Conservation (phyloP, 2,113 vertebrate genomes). For the Chascanopsetta lugubris region DNA sequence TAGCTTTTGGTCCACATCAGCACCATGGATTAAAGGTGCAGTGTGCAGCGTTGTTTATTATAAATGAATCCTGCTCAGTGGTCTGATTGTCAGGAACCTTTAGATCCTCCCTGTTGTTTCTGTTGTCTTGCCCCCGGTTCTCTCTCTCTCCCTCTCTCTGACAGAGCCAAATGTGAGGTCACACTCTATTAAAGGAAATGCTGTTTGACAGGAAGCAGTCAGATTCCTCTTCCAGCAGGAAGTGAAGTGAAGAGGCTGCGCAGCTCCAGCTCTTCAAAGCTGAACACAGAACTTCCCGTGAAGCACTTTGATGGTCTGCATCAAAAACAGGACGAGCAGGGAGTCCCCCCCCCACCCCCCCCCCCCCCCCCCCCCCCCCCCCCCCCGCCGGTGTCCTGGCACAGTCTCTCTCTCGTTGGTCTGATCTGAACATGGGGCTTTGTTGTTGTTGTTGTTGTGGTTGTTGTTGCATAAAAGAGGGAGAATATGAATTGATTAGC, state of each 20-base stretch:
- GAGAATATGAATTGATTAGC: constrained; percentile 27
- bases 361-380: no score
- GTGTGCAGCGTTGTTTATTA: no score
- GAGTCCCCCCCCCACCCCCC: no score
- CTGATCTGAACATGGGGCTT: constrained; percentile 30
- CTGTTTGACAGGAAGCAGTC: constrained; percentile 69
- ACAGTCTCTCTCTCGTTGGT: constrained; percentile 27
- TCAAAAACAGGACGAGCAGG: constrained; percentile 57
- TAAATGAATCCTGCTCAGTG: no score
- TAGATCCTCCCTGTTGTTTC: not conserved
- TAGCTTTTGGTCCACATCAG: no score
- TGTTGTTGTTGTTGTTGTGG: no score
- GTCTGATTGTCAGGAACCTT: not conserved
- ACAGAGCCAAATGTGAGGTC: constrained; percentile 66
- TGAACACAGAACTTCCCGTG: constrained; percentile 62
- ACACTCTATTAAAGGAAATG: constrained; percentile 70
- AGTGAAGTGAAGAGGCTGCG: constrained; percentile 55
- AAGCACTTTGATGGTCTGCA: constrained; percentile 63
- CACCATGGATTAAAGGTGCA: no score
- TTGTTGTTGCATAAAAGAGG: constrained; percentile 37
- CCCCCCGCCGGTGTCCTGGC: constrained; percentile 21
- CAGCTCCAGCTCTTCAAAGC: constrained; percentile 63
- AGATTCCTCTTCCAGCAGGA: constrained; percentile 60
- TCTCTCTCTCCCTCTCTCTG: constrained; percentile 38
- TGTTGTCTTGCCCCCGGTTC: constrained; percentile 33